phyloP scores from a whole-genome alignment of 1,140 invertebrate species.

The Pararge aegeria region DNA sequence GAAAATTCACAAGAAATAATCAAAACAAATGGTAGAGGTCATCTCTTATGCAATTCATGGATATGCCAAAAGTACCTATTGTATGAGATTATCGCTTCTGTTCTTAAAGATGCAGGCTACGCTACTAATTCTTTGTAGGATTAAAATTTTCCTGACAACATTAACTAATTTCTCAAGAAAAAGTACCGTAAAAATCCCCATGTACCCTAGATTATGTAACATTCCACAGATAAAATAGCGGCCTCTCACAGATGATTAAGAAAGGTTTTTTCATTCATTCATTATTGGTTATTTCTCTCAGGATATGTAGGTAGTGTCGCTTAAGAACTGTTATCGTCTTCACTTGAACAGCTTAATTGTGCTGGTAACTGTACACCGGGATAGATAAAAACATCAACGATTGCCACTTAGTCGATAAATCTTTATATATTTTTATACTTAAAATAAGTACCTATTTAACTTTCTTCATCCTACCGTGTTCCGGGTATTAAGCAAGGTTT shows the following conservation, averaged over 20 bases:
- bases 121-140: neutral
- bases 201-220: constrained; percentile 38
- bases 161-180: constrained; percentile 17
- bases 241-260: constrained; percentile 23
- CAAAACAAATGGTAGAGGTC: no score
- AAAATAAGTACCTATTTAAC: neutral
- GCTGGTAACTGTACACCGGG: constrained; percentile 18
- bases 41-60: neutral
- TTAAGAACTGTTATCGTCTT: constrained; percentile 28
- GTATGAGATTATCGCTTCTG: neutral
- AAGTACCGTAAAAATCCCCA: constrained; percentile 41
- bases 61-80: neutral
- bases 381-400: constrained; percentile 11
- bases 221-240: constrained; percentile 42
- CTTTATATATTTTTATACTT: neutral
- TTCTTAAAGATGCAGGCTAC: neutral
- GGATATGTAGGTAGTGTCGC: constrained; percentile 24
- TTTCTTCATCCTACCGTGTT: neutral
- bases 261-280: constrained; percentile 22
- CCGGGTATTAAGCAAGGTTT: neutral
- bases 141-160: neutral
- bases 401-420: constrained; percentile 7
- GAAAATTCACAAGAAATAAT: no score
- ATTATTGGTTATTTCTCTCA: constrained; percentile 20
- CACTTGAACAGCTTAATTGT: constrained; percentile 23